phyloP scores from a whole-genome alignment of 2,888 invertebrate genomes.

The Agrilus biguttatus region DNA sequence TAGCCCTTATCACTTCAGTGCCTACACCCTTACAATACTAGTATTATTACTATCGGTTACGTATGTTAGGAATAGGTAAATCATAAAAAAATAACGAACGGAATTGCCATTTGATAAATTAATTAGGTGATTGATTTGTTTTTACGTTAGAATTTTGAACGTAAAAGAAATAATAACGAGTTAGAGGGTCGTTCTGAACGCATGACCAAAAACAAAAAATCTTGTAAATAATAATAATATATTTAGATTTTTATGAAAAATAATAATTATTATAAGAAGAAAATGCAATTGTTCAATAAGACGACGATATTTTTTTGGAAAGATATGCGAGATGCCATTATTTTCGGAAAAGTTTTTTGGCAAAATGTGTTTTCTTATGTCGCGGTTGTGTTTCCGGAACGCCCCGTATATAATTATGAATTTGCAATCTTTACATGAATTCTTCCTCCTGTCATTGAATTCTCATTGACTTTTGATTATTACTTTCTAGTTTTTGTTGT shows the following conservation, averaged over 20 bases:
- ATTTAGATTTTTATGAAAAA: conserved; percentile 5
- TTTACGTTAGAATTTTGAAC: background rate
- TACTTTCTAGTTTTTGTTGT: too few relatives aligned
- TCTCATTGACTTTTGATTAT: too few relatives aligned
- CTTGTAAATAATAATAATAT: conserved; percentile 5
- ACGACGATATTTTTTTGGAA: too few relatives aligned
- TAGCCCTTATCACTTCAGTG: conserved; percentile 32
- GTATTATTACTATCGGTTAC: conserved; percentile 28
- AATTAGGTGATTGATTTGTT: conserved; percentile 7
- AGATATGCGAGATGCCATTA: too few relatives aligned
- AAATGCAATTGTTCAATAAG: too few relatives aligned
- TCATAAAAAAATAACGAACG: conserved; percentile 14
- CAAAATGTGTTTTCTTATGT: too few relatives aligned
- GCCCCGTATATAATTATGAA: too few relatives aligned
- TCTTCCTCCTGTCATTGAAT: too few relatives aligned
- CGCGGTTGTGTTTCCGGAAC: too few relatives aligned
- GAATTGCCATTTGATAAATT: conserved; percentile 22
- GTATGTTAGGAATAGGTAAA: conserved; percentile 16
- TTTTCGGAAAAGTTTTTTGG: too few relatives aligned
- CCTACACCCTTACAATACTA: conserved; percentile 36
- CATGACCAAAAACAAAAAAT: background rate
- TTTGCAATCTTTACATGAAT: too few relatives aligned
- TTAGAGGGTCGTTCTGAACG: background rate
- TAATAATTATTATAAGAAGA: too few relatives aligned
- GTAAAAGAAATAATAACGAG: background rate